phyloP scores from a whole-genome alignment of 2,797 vertebrate species.

The Falco columbarius region DNA sequence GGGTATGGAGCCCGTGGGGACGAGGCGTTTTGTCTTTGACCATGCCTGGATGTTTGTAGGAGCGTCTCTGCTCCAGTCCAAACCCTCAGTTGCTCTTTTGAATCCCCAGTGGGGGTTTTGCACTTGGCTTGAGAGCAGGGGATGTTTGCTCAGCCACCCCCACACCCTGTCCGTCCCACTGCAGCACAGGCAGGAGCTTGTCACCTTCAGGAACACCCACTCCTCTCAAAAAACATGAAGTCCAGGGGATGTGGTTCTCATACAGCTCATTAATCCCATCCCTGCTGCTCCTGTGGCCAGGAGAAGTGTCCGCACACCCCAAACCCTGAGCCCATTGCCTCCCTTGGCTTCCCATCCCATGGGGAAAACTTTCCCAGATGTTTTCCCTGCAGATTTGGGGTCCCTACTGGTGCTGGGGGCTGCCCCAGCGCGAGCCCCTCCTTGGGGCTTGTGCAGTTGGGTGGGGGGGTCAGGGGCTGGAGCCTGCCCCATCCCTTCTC shows the following conservation, averaged over 20 bases:
- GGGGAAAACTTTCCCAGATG: background rate
- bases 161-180: rapidly evolving
- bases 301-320: background rate
- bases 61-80: rapidly evolving
- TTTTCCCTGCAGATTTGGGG: background rate
- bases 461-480: background rate
- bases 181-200: background rate
- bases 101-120: background rate
- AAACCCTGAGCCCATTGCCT: rapidly evolving
- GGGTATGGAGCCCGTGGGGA: conserved; percentile 74
- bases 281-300: background rate
- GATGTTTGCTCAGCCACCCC: background rate
- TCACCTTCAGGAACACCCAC: background rate
- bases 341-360: background rate
- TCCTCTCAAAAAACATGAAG: background rate
- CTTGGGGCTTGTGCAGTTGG: background rate
- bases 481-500: background rate
- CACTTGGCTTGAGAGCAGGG: background rate
- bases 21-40: background rate
- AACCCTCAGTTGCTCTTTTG: rapidly evolving
- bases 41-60: background rate
- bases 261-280: background rate
- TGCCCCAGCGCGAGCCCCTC: background rate
- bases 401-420: background rate
- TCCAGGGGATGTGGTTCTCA: background rate